A percentile compares a stretch with the other conserved stretches of the same genome.
Conservation (phyloP, 2,797 vertebrate species). For the Urocyon cinereoargenteus region DNA sequence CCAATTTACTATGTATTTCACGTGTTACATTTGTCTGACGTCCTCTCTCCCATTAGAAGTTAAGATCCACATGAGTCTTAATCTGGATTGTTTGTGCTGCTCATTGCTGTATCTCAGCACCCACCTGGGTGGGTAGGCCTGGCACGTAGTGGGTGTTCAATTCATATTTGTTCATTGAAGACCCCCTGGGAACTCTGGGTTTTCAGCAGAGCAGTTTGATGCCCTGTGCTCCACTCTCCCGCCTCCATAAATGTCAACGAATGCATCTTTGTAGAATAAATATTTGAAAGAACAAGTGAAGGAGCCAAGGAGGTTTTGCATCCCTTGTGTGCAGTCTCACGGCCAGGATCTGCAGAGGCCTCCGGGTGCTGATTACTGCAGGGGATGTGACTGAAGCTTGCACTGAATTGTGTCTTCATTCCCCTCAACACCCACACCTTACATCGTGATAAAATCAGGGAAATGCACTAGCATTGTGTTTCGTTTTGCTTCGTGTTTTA, state of each 20-base stretch:
- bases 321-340: accelerated
- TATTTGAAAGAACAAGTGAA: not conserved
- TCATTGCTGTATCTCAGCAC: not conserved
- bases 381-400: not conserved
- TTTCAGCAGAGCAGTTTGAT: not conserved
- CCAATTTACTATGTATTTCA: not conserved
- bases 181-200: not conserved
- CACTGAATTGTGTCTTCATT: not conserved
- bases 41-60: not conserved
- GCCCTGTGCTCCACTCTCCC: not conserved
- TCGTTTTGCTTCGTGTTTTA: not conserved
- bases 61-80: not conserved
- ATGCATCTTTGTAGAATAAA: not conserved
- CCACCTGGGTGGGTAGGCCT: too few relatives aligned
- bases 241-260: not conserved
- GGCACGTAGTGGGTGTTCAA: not conserved
- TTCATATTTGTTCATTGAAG: not conserved
- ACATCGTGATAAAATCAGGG: not conserved
- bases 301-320: not conserved
- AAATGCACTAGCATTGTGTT: not conserved
- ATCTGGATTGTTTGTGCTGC: too few relatives aligned
- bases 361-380: not conserved
- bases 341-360: not conserved
- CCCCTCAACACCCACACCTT: not conserved
- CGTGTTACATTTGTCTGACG: not conserved